Percentiles rank a stretch among this genome's conserved stretches.
phyloP scores from a whole-genome alignment of 1,140 invertebrate genomes.

The Xylocopa sonorina region DNA sequence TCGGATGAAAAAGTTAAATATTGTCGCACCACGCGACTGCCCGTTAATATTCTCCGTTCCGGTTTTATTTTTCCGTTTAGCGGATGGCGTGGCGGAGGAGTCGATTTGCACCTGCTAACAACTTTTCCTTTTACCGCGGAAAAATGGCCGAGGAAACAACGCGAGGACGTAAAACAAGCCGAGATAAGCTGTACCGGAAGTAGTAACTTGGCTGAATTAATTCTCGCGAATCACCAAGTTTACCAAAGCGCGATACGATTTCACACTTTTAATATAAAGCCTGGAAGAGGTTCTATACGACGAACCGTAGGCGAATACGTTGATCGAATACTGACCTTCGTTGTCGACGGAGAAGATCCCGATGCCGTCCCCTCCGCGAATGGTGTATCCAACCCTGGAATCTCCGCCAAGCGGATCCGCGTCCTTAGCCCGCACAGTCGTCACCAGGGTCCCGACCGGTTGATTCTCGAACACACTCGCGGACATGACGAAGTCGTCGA shows the following conservation, averaged over 20 bases:
- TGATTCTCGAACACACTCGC: conserved; percentile 89
- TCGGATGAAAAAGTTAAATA: conserved; percentile 38
- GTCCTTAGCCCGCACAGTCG: conserved; percentile 90
- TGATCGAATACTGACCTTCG: conserved; percentile 88
- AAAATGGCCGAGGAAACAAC: not conserved
- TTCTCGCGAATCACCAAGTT: no score
- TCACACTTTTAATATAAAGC: no score
- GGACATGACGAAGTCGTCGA: conserved; percentile 90
- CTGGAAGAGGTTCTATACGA: no score
- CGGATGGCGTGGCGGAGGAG: not conserved
- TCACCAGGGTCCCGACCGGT: conserved; percentile 88
- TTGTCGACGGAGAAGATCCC: conserved; percentile 95
- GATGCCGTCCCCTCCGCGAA: conserved; percentile 93
- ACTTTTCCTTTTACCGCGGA: not conserved
- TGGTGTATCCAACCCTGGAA: conserved; percentile 92
- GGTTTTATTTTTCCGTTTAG: not conserved
- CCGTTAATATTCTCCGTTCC: not conserved
- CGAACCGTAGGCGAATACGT: no score
- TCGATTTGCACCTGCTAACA: not conserved
- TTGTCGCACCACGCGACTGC: not conserved
- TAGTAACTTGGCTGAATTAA: not conserved
- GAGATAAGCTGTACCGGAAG: not conserved
- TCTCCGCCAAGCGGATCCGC: conserved; percentile 90
- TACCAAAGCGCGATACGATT: no score
- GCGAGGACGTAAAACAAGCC: not conserved